Evolutionary conservation across 1,140 invertebrate genomes (phyloP), one percentile per base, ranked within the genome.

Genomic region (Trachymyrmex septentrionalis): DNA sequence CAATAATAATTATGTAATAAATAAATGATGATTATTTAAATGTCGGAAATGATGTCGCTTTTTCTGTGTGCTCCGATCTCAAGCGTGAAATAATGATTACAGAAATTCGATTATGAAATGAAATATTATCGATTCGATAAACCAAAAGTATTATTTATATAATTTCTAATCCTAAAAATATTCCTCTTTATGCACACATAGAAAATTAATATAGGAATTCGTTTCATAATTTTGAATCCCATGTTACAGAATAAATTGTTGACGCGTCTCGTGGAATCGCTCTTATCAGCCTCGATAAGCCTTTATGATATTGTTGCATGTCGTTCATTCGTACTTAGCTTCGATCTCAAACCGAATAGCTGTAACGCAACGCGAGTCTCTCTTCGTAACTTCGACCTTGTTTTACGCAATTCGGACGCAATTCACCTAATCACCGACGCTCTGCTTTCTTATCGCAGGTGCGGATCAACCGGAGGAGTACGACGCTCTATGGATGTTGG

Each of bases 401-500:
- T 57, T 71, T 55, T 30, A 61, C 34, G 3, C 10, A 24, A 66
- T 86, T n/a, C 44, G n/a, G 34, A 78, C 38, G 24, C 30, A 34
- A 34, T 34, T 24, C 64, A 53, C 34, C 34, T 88, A 75, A 89
- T 66, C 44, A 38, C 21, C 72, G 66, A 19, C 59, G 27, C 21
- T 86, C 57, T 87, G 34, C 27, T 76, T 86, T 92, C 50, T 87
- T 88, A 64, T 86, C 57, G 57, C 85, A 92, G 88, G 44, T 63
- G 57, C 5, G 9, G 80, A 91, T 53, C 73, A 87, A 2, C 10
- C 44, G 16, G 53, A 81, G 21, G 86, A 88, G 9, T 91, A 93
- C 86, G 86, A 92, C 16, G 86, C 89, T 1, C 59, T 92, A 3
- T 89, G 88, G 82, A 86, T 89, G 85, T 24, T 90, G 38, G 91